phyloP scores from a whole-genome alignment of 2,888 invertebrate genomes.

The Pseudococcus longispinus region DNA sequence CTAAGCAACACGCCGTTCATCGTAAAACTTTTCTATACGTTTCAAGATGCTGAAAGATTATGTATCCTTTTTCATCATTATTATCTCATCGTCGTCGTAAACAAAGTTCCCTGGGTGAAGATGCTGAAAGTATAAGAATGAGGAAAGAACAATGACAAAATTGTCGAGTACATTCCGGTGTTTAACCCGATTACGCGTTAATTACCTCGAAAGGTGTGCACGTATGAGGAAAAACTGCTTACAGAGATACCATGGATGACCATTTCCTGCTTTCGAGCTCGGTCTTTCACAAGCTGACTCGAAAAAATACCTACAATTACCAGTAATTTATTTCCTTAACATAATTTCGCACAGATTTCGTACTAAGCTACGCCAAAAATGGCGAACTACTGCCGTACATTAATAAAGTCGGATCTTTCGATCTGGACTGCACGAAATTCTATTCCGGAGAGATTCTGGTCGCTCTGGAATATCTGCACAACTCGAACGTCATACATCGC shows the following conservation, averaged over 20 bases:
- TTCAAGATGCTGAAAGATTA: constrained; percentile 90
- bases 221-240: background rate
- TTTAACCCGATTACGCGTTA: background rate
- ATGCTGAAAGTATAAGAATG: background rate
- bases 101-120: background rate
- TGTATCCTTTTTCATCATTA: constrained; percentile 66
- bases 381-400: constrained; percentile 94
- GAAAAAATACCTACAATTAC: too few relatives aligned
- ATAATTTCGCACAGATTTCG: constrained; percentile 73
- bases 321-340: constrained; percentile 55
- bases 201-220: background rate
- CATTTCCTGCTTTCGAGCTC: too few relatives aligned
- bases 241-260: too few relatives aligned
- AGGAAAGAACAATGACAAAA: background rate
- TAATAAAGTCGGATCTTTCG: constrained; percentile 88
- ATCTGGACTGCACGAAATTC: constrained; percentile 86
- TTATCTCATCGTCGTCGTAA: background rate
- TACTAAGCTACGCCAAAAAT: constrained; percentile 90
- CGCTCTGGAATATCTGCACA: constrained; percentile 90
- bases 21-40: constrained; percentile 93
- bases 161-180: background rate
- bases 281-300: too few relatives aligned
- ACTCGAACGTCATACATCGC: constrained; percentile 87
- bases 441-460: constrained; percentile 92
- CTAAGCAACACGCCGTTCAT: constrained; percentile 77